Conservation (phyloP, 2,888 invertebrate species). For the Bombylius major region DNA sequence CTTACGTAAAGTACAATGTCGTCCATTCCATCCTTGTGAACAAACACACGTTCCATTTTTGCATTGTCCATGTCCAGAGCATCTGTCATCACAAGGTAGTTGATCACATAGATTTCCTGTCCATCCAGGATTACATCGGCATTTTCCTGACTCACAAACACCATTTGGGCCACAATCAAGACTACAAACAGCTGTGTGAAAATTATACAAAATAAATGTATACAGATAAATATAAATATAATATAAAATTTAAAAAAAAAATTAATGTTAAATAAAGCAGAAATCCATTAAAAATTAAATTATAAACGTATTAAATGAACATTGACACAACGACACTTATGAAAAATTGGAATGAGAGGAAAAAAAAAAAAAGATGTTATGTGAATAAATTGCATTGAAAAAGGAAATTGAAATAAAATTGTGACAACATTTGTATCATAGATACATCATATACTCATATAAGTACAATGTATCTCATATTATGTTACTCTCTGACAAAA, state of each 20-base stretch:
- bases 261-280: no score
- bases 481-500: no score
- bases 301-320: neutral
- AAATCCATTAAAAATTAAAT: no score
- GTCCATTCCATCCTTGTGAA: conserved; percentile 96
- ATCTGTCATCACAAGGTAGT: conserved; percentile 79
- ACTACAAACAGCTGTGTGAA: conserved; percentile 72
- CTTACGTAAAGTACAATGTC: conserved; percentile 94
- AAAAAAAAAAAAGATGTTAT: no score
- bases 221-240: conserved; percentile 8
- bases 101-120: conserved; percentile 85
- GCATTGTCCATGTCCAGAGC: conserved; percentile 92
- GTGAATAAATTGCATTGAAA: no score
- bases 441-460: no score
- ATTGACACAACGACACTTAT: neutral
- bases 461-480: no score
- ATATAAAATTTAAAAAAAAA: no score
- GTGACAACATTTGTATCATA: no score
- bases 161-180: conserved; percentile 90
- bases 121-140: conserved; percentile 88
- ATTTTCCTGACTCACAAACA: conserved; percentile 82
- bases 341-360: no score
- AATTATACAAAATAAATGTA: conserved; percentile 13
- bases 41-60: conserved; percentile 97
- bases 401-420: no score